Base-by-base conservation (phyloP, 2,113 vertebrate genomes). In the Loxodonta africana region DNA sequence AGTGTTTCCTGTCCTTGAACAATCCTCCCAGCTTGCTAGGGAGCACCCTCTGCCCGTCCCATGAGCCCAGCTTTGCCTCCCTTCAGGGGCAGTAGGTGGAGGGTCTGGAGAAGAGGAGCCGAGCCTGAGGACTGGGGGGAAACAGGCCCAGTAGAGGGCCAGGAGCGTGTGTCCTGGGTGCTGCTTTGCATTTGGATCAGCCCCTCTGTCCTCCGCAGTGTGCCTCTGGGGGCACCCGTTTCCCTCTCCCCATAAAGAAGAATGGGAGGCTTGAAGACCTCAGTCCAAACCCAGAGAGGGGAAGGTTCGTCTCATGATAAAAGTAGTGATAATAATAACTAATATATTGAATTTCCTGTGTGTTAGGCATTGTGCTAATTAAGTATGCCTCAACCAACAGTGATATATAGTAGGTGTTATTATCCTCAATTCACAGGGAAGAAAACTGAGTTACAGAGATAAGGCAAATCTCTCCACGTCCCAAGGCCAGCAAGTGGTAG, bases 151-250 rank as follows among this genome's bases (percentile, higher is more conserved):
- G 76, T 5, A 3, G 48, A 83, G 44, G n/a, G 9, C 67, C 26
- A n/a, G 9, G 44, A 8, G 9, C 77, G 0, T 0, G 1, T 0
- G 57, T 9, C 30, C 41, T 26, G 12, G 60, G 33, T n/a, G 26
- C 57, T 78, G 60, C 48, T 65, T 46, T 28, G 20, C 74, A 57
- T 44, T 18, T 37, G 46, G 53, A n/a, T 82, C 18, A 8, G 57
- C 0, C 30, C 46, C 30, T 71, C 30, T 14, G 33, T 63, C 67
- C 74, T 74, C n/a, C 15, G 74, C 48, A 78, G 82, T 21, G 30
- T 53, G 33, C 63, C 67, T 63, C 74, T 37, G 60, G 33, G 17
- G 17, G 18, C 21, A 21, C 21, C 2, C 11, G 46, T 44, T 51
- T 76, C 57, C 26, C 23, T 14, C 67, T 62, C 26, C 26, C 30